Evolutionary conservation across 2,888 invertebrate genomes (phyloP).

Genomic region (Lithophane leautieri): DNA sequence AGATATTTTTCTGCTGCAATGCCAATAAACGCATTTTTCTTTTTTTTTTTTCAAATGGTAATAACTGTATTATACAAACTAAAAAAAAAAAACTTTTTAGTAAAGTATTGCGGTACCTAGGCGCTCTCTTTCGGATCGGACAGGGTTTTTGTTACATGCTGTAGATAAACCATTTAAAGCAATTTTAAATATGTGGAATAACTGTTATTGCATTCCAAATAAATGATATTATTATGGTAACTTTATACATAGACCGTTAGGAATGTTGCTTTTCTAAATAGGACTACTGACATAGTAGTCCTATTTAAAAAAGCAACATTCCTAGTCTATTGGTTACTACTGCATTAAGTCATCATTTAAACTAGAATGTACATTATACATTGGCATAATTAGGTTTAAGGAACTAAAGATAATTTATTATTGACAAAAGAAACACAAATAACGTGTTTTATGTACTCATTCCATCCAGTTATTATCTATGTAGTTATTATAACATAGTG

Average conservation of each 20-base stretch:
- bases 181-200: not conserved
- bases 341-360: conserved; percentile 18
- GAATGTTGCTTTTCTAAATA: conserved; percentile 23
- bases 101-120: too few species aligned
- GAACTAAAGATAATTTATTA: not conserved
- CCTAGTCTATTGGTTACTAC: not conserved
- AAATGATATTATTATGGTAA: conserved; percentile 7
- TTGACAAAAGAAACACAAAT: not conserved
- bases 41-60: too few species aligned
- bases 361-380: too few species aligned
- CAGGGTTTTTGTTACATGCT: too few species aligned
- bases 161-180: not conserved
- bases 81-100: too few species aligned
- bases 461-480: not conserved
- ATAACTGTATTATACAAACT: too few species aligned
- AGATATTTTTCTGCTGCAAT: too few species aligned
- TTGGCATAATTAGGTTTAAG: conserved; percentile 2
- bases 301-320: too few species aligned
- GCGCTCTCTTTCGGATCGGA: too few species aligned
- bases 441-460: conserved; percentile 18
- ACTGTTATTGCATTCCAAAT: conserved; percentile 3
- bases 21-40: too few species aligned
- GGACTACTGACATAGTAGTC: not conserved
- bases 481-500: not conserved
- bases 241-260: conserved; percentile 6